Percentiles rank a stretch among this genome's conserved stretches.
Conservation (phyloP, 2,888 invertebrate genomes). For the Protophormia terraenovae region DNA sequence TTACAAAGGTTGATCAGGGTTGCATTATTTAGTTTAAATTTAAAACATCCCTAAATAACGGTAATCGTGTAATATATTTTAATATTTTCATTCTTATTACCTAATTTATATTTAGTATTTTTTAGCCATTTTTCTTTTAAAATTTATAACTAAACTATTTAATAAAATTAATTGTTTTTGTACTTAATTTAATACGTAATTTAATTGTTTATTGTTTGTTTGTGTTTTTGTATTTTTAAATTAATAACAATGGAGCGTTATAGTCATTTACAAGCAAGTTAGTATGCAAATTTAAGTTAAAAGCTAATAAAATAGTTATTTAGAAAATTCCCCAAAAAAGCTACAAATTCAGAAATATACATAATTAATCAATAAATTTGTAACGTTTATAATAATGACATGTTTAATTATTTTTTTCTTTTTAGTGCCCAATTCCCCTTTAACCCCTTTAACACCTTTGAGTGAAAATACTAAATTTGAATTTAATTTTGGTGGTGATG, state of each 20-base stretch:
- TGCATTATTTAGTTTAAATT: neutral
- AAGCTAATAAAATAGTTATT: neutral
- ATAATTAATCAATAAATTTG: neutral
- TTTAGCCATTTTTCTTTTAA: neutral
- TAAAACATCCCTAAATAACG: slow-evolving; percentile 27
- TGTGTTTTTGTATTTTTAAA: neutral
- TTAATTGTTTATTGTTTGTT: neutral
- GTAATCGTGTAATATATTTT: slow-evolving; percentile 20
- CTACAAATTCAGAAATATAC: neutral
- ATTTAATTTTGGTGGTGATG: slow-evolving; percentile 69
- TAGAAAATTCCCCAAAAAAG: neutral
- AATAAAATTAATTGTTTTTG: neutral
- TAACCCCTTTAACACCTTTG: slow-evolving; percentile 73
- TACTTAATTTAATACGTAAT: slow-evolving; percentile 22
- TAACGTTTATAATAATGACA: neutral
- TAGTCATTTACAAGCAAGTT: slow-evolving; percentile 53
- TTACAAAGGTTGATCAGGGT: slow-evolving; percentile 17
- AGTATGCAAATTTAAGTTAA: neutral
- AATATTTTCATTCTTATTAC: too few species aligned
- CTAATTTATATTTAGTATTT: neutral
- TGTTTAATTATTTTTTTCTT: neutral
- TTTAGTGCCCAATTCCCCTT: slow-evolving; percentile 73
- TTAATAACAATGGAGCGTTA: slow-evolving; percentile 58
- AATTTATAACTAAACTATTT: neutral
- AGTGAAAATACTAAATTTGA: slow-evolving; percentile 69